phyloP scores from a whole-genome alignment of 92 coral and sea anemone genomes.

The Epizoanthus illoricatus region DNA sequence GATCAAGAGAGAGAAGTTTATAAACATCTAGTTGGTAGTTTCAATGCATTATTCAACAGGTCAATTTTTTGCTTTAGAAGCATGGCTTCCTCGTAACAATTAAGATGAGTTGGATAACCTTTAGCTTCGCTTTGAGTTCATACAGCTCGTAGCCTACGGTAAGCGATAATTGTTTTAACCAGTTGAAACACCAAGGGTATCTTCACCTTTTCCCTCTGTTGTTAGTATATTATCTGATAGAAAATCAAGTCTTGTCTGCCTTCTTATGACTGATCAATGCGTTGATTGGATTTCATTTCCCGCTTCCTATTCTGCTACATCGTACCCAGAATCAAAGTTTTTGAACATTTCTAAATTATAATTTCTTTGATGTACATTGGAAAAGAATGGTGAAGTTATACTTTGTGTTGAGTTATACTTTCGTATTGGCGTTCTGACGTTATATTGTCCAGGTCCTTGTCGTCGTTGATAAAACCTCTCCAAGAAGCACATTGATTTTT shows the following conservation, averaged over 20 bases:
- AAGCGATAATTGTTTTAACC: background rate
- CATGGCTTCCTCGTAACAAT: background rate
- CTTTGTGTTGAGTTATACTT: background rate
- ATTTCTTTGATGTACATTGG: too few species aligned
- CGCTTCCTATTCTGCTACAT: background rate
- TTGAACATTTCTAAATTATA: too few species aligned
- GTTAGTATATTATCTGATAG: background rate
- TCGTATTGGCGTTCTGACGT: background rate
- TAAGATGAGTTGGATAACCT: background rate
- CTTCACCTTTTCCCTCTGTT: background rate
- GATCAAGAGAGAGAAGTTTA: constrained; percentile 11
- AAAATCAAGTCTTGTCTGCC: background rate
- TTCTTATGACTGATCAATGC: background rate
- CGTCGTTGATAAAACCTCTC: too few species aligned
- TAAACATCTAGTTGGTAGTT: background rate
- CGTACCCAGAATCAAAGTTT: background rate
- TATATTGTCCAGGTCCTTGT: too few species aligned
- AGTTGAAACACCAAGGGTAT: background rate
- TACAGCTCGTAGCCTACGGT: constrained; percentile 3
- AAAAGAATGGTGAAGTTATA: background rate
- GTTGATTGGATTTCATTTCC: background rate
- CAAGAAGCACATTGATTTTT: too few species aligned
- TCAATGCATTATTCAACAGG: constrained; percentile 23
- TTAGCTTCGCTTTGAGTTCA: constrained; percentile 6
- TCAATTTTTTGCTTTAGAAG: constrained; percentile 9